Evolutionary conservation across 2,113 vertebrate genomes (phyloP).

Genomic region (Heptranchias perlo): DNA sequence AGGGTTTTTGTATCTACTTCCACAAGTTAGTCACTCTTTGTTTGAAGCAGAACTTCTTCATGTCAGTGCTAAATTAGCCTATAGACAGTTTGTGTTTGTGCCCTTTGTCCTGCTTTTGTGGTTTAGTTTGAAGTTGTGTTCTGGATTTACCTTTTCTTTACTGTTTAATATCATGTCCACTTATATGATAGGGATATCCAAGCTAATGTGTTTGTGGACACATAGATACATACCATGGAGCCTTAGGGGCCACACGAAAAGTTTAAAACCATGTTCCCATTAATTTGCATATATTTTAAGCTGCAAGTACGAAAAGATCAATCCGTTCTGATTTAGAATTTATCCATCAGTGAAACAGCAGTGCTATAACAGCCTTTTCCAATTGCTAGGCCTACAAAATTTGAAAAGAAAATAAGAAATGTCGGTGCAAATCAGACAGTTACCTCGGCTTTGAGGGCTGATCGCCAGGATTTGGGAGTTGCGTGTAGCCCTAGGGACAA

Average conservation of each 20-base stretch:
- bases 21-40: background rate
- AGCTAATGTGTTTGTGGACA: background rate
- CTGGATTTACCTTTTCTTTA: background rate
- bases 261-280: background rate
- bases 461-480: no score
- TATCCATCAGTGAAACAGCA: background rate
- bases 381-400: no score
- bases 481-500: no score
- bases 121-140: background rate
- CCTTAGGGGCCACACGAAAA: background rate
- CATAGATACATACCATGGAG: background rate
- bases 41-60: background rate
- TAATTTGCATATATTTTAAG: background rate
- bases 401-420: no score
- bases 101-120: background rate
- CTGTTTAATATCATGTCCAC: background rate
- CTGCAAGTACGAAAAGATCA: background rate
- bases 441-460: no score
- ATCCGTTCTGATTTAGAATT: background rate
- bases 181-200: background rate
- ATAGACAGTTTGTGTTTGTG: background rate
- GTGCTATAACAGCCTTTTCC: background rate
- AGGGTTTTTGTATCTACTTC: background rate
- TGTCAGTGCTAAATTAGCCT: background rate
- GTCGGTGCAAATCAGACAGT: no score